These are phyloP conservation scores for Eremobia ochroleuca DNA, from an alignment of 2,888 invertebrate genomes.

Conservation along the genomic window DNA sequence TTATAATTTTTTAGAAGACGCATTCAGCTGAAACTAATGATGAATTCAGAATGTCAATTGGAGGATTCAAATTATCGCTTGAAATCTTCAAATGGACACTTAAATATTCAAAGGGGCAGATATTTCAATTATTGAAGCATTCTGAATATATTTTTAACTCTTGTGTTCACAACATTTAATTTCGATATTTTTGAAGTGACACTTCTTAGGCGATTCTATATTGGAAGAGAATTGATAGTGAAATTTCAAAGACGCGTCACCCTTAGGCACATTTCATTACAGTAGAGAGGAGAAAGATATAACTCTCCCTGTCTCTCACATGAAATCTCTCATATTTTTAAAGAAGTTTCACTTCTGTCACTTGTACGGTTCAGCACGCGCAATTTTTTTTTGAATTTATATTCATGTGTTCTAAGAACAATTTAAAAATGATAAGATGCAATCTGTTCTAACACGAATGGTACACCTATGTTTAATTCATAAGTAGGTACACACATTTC, in stretches of 20 bases:
- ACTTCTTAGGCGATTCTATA: background rate
- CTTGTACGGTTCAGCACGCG: background rate
- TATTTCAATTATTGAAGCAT: background rate
- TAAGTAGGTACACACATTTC: background rate
- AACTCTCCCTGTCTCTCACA: background rate
- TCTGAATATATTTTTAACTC: background rate
- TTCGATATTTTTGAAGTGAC: background rate
- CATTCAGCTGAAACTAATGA: slow-evolving; percentile 7
- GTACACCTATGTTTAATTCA: background rate
- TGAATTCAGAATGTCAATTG: slow-evolving; percentile 20
- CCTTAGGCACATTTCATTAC: too few relatives aligned
- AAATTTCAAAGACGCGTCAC: too few relatives aligned
- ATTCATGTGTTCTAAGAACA: background rate
- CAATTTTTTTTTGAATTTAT: background rate
- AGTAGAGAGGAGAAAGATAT: background rate
- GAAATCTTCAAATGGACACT: slow-evolving; percentile 2
- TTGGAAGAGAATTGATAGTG: background rate
- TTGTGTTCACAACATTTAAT: background rate
- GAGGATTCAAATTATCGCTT: background rate
- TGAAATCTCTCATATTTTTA: background rate
- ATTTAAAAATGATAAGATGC: background rate
- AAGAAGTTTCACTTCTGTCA: background rate
- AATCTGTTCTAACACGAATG: background rate
- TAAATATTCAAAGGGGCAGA: background rate
- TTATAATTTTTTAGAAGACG: slow-evolving; percentile 19